These are phyloP conservation scores for Campoplex capitator DNA, from an alignment of 2,888 invertebrate species.

Conservation along the genomic window DNA sequence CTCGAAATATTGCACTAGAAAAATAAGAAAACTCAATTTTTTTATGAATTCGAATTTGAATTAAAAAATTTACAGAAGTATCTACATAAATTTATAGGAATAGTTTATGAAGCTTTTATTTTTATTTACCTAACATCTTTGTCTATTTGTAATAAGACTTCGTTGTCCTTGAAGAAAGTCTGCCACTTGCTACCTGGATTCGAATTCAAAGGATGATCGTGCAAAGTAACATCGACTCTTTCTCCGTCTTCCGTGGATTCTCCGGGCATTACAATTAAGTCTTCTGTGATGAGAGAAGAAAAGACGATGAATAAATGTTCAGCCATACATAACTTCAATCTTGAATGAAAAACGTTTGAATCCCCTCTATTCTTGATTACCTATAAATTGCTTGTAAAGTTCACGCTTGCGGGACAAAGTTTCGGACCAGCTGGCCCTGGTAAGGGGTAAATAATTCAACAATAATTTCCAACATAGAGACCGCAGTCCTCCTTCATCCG, in stretches of 20 bases:
- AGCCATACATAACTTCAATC: background rate
- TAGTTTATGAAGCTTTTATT: background rate
- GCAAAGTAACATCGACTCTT: slow-evolving; percentile 86
- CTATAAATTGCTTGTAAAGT: slow-evolving; percentile 93
- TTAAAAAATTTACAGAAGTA: background rate
- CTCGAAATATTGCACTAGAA: background rate
- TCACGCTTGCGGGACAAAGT: slow-evolving; percentile 91
- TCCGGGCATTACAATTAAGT: slow-evolving; percentile 95
- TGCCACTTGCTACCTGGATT: slow-evolving; percentile 98
- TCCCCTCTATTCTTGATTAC: slow-evolving; percentile 83
- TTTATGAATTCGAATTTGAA: background rate
- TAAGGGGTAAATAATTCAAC: slow-evolving; percentile 92
- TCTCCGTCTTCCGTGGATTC: slow-evolving; percentile 86
- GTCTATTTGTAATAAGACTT: slow-evolving; percentile 98
- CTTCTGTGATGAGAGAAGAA: slow-evolving; percentile 86
- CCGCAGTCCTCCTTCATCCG: slow-evolving; percentile 93
- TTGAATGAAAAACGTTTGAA: background rate
- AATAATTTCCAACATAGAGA: slow-evolving; percentile 95
- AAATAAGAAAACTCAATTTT: background rate
- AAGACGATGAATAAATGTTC: background rate
- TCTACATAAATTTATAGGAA: background rate
- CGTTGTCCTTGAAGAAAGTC: slow-evolving; percentile 98
- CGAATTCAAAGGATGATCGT: slow-evolving; percentile 97
- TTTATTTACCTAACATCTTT: slow-evolving; percentile 92
- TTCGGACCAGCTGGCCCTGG: slow-evolving; percentile 89